phyloP scores from a whole-genome alignment of 2,113 vertebrate genomes.

The Hydropotes inermis region DNA sequence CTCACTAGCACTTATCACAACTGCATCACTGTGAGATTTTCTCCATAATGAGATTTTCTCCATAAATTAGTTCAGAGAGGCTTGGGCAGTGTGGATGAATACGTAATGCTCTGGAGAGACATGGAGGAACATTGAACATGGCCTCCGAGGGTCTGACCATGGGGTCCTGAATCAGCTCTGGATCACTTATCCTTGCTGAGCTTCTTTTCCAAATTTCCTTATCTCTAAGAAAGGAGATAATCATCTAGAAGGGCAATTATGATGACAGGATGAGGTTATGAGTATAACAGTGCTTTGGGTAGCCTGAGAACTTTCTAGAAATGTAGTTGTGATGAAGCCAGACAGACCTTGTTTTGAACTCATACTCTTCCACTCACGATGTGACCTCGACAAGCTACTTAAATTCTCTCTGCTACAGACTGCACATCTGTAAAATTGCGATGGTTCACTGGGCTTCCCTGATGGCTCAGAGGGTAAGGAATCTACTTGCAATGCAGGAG shows the following conservation, averaged over 20 bases:
- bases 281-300: neutral
- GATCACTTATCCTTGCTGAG: neutral
- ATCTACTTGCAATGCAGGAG: neutral
- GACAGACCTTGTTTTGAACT: neutral
- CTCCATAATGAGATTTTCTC: neutral
- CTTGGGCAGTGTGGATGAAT: neutral
- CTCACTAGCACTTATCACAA: neutral
- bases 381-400: neutral
- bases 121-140: accelerated
- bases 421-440: neutral
- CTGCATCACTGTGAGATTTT: neutral
- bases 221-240: neutral
- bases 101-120: neutral
- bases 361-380: neutral
- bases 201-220: neutral
- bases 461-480: neutral
- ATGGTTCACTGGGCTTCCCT: neutral
- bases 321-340: slow-evolving; percentile 11
- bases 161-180: neutral
- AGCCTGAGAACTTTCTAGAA: slow-evolving; percentile 30
- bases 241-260: neutral
- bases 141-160: neutral
- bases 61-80: neutral
- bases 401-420: neutral
- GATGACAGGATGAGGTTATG: neutral